Conservation (phyloP, 2,113 vertebrate species). For the Chamaea fasciata region DNA sequence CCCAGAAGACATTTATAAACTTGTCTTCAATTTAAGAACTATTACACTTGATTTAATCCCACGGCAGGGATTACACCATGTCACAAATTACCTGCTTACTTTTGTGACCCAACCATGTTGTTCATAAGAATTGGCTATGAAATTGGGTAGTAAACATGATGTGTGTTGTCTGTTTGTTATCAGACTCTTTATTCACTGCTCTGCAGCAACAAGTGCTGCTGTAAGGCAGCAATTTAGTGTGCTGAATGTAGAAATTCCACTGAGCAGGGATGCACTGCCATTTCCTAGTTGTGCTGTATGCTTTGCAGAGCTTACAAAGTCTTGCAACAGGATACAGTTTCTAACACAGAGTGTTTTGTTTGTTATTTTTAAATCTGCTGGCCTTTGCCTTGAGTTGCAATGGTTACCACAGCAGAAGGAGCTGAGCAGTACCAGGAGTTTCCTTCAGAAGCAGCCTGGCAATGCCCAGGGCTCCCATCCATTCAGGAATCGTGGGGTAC, state of each 20-base stretch:
- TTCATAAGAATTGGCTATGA: not conserved
- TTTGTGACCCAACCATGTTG: not conserved
- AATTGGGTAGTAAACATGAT: not conserved
- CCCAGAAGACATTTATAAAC: not conserved
- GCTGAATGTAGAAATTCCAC: not conserved
- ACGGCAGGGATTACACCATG: not conserved
- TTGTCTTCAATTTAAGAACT: not conserved
- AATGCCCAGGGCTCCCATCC: not conserved
- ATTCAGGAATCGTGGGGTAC: not conserved
- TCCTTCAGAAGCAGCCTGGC: not conserved
- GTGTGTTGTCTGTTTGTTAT: not conserved
- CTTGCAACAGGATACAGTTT: not conserved
- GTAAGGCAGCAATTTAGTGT: accelerated
- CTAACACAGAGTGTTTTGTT: not conserved
- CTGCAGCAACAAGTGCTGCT: not conserved
- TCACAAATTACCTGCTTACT: not conserved
- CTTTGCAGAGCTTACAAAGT: not conserved
- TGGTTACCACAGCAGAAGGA: not conserved
- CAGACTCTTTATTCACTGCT: not conserved
- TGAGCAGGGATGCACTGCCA: not conserved
- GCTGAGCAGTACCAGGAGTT: not conserved
- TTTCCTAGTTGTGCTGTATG: not conserved
- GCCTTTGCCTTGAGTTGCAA: not conserved
- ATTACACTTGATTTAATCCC: not conserved
- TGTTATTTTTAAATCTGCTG: not conserved